These are phyloP conservation scores for Sphinx pinastri DNA, from an alignment of 2,888 invertebrate genomes.

Conservation along the genomic window DNA sequence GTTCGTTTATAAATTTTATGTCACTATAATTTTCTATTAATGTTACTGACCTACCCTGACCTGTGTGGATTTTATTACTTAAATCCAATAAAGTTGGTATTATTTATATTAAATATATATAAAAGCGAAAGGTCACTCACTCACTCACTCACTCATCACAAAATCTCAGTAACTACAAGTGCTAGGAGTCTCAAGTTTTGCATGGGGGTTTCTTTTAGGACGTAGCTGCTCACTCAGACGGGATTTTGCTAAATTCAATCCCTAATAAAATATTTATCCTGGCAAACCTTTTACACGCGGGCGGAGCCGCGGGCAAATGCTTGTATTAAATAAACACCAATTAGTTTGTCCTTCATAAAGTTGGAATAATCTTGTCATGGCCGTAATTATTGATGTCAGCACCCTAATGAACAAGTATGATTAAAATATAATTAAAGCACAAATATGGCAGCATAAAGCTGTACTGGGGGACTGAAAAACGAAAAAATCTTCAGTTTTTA, in stretches of 20 bases:
- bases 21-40: not conserved
- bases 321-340: conserved; percentile 1
- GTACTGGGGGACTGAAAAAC: too few species aligned
- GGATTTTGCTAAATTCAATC: too few species aligned
- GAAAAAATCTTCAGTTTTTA: not conserved
- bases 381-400: not conserved
- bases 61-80: not conserved
- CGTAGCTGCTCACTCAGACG: too few species aligned
- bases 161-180: too few species aligned
- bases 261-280: too few species aligned
- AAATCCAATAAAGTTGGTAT: conserved; percentile 1
- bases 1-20: not conserved
- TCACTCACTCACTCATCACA: too few species aligned
- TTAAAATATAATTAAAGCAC: not conserved
- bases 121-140: too few species aligned
- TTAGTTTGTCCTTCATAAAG: not conserved
- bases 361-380: conserved; percentile 4
- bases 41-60: conserved; percentile 11
- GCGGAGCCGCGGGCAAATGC: too few species aligned
- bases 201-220: too few species aligned
- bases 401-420: not conserved
- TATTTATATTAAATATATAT: not conserved
- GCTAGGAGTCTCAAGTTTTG: too few species aligned
- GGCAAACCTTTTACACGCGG: too few species aligned
- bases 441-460: too few species aligned